Conservation (phyloP, 2,888 invertebrate species). For the Suillia variegata region DNA sequence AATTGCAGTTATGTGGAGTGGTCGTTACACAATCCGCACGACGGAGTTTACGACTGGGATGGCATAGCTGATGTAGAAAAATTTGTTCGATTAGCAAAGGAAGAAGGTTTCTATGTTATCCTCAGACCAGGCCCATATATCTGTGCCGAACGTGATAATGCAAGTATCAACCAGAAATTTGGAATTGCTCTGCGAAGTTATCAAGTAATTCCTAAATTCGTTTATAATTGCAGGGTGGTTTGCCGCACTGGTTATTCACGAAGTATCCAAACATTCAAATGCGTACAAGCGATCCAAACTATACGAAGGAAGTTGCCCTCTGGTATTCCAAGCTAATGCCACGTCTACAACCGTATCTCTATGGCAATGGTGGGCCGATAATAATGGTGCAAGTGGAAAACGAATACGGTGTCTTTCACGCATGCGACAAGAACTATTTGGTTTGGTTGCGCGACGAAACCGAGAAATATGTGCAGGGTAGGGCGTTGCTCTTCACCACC, state of each 20-base stretch:
- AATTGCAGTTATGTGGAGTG: slow-evolving; percentile 90
- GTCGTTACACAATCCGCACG: slow-evolving; percentile 83
- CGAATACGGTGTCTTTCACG: slow-evolving; percentile 83
- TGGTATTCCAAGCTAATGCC: slow-evolving; percentile 66
- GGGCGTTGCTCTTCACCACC: slow-evolving; percentile 77
- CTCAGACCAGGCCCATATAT: slow-evolving; percentile 90
- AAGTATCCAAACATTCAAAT: slow-evolving; percentile 67
- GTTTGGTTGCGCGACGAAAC: slow-evolving; percentile 71
- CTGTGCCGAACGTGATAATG: slow-evolving; percentile 85
- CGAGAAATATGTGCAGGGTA: slow-evolving; percentile 46
- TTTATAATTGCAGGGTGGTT: slow-evolving; percentile 76
- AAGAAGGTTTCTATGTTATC: slow-evolving; percentile 80
- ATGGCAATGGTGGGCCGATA: slow-evolving; percentile 80
- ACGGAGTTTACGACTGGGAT: slow-evolving; percentile 69
- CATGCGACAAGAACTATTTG: slow-evolving; percentile 75
- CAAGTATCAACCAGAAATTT: too few species aligned
- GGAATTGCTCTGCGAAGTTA: neutral
- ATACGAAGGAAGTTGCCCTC: slow-evolving; percentile 62
- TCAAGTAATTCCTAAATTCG: too few species aligned
- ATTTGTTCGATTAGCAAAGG: slow-evolving; percentile 75
- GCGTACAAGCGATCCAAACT: slow-evolving; percentile 69
- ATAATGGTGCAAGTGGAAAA: slow-evolving; percentile 89
- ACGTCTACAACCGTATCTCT: slow-evolving; percentile 61
- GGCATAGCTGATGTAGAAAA: slow-evolving; percentile 72
- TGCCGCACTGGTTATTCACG: slow-evolving; percentile 75